Conservation (phyloP, 2,888 invertebrate species). For the Spodoptera exigua region DNA sequence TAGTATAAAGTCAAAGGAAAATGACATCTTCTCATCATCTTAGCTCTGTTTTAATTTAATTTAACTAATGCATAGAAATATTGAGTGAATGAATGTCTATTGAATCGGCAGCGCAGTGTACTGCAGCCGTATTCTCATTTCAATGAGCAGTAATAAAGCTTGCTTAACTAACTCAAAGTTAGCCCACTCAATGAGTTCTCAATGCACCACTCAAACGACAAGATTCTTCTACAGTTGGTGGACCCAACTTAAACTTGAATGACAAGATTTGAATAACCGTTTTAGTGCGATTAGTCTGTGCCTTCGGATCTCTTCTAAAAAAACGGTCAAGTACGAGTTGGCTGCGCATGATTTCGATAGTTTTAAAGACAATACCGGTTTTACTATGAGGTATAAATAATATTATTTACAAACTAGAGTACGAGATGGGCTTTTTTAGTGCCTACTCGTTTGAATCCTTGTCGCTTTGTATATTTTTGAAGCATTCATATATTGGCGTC, state of each 20-base stretch:
- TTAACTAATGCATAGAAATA: too few relatives aligned
- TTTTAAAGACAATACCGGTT: slow-evolving; percentile 47
- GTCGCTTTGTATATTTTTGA: background rate
- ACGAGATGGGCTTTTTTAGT: slow-evolving; percentile 24
- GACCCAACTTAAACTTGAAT: slow-evolving; percentile 49
- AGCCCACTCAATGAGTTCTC: slow-evolving; percentile 35
- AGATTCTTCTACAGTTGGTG: slow-evolving; percentile 34
- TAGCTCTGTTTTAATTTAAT: too few relatives aligned
- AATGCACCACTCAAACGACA: slow-evolving; percentile 36
- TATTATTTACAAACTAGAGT: slow-evolving; percentile 38
- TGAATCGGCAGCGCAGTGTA: too few relatives aligned
- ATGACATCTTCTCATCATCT: too few relatives aligned
- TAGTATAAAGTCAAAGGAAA: too few relatives aligned
- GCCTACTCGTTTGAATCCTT: slow-evolving; percentile 8
- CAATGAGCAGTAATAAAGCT: slow-evolving; percentile 10
- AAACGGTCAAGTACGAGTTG: slow-evolving; percentile 46
- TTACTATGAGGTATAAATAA: slow-evolving; percentile 43
- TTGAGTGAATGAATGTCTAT: too few relatives aligned
- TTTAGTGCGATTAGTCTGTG: slow-evolving; percentile 45
- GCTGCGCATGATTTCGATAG: slow-evolving; percentile 36
- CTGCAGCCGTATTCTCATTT: background rate
- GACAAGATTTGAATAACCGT: slow-evolving; percentile 54
- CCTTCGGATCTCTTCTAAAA: slow-evolving; percentile 45
- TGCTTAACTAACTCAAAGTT: slow-evolving; percentile 6
- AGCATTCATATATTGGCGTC: too few relatives aligned